Conservation (phyloP, 2,888 invertebrate genomes). For the Hypomecis punctinalis region DNA sequence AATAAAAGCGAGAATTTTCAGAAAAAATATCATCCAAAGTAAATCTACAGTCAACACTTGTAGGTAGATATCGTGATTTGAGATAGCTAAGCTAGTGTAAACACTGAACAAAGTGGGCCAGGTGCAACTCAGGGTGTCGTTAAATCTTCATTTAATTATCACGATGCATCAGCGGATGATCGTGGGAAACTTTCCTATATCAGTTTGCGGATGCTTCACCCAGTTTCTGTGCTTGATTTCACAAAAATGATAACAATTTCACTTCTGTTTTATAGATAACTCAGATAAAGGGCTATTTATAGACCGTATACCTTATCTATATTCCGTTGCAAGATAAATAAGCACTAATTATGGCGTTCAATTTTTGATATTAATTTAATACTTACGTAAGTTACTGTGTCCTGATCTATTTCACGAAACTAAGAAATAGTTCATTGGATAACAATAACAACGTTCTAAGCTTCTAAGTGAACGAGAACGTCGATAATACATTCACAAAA, state of each 20-base stretch:
- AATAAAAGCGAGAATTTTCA: not conserved
- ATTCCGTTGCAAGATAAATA: too few relatives aligned
- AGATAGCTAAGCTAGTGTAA: conserved; percentile 23
- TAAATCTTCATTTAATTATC: conserved; percentile 36
- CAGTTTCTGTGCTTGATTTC: conserved; percentile 26
- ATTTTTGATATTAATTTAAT: too few relatives aligned
- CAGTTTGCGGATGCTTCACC: conserved; percentile 20
- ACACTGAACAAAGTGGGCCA: conserved; percentile 23
- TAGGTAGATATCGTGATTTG: conserved; percentile 13
- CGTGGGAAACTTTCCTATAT: conserved; percentile 45
- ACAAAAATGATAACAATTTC: conserved; percentile 7
- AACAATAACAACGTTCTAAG: not conserved
- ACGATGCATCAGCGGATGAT: conserved; percentile 17
- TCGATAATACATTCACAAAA: not conserved
- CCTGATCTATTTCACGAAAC: too few relatives aligned
- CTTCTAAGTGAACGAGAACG: too few relatives aligned
- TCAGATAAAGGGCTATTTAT: conserved; percentile 1
- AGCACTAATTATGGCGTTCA: too few relatives aligned
- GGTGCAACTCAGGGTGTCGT: conserved; percentile 21
- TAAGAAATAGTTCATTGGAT: too few relatives aligned
- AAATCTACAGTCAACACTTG: too few relatives aligned
- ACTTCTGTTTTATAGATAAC: conserved; percentile 1
- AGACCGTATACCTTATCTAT: not conserved
- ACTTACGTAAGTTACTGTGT: too few relatives aligned
- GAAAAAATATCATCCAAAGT: not conserved